These are phyloP conservation scores for Neomorphus geoffroyi DNA, from an alignment of 2,797 vertebrate species.

Conservation along the genomic window DNA sequence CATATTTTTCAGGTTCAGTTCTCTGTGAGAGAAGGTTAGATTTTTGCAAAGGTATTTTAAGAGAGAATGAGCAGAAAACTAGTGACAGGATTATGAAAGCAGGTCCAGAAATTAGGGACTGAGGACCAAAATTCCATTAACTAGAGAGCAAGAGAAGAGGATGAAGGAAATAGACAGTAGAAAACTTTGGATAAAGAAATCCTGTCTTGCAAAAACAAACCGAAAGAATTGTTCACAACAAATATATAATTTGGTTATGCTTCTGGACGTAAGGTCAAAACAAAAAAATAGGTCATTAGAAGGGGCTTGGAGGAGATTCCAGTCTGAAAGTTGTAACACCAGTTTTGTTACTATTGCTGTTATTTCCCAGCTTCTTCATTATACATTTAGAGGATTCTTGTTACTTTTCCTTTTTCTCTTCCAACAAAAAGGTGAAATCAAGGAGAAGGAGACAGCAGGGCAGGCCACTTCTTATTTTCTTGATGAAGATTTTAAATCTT, in stretches of 20 bases:
- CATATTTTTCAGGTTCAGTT: constrained; percentile 23
- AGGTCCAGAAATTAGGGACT: background rate
- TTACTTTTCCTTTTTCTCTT: background rate
- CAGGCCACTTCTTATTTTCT: background rate
- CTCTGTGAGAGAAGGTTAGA: constrained; percentile 12
- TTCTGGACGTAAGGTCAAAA: background rate
- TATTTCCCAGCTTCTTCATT: background rate
- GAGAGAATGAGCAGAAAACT: background rate
- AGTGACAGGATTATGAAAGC: background rate
- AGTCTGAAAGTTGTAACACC: background rate
- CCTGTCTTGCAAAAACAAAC: background rate
- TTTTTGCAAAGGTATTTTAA: constrained; percentile 12
- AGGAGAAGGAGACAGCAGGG: background rate
- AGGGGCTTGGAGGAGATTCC: background rate
- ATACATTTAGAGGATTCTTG: background rate
- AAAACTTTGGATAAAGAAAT: background rate
- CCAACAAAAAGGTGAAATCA: background rate
- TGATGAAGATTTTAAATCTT: background rate
- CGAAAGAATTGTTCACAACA: background rate
- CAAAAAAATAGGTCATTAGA: background rate
- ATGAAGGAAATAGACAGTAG: background rate
- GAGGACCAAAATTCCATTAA: background rate
- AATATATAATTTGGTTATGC: background rate
- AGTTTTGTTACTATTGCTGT: background rate
- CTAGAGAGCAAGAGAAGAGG: background rate